Evolutionary conservation across 2,113 vertebrate species (phyloP), one percentile per base, ranked within the genome.

Genomic region (Anseranas semipalmata): DNA sequence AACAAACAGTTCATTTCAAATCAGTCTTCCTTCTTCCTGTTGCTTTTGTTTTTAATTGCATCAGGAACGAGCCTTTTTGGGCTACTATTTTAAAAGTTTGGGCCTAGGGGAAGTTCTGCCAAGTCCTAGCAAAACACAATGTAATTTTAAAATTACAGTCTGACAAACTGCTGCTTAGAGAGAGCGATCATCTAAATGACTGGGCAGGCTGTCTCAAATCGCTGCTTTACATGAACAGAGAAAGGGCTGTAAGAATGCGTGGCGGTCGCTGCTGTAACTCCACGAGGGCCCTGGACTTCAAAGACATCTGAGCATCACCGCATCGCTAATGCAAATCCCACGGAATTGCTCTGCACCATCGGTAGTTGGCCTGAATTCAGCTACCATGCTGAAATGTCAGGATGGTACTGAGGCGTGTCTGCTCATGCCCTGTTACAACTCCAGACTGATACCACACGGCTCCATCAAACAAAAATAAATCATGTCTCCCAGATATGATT

Each of bases 101-200:
- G 78, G 87, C 37, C 56, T 39, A 59, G 21, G 50, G 76, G 46
- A 90, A 85, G 75, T 89, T 71, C 85, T 97, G 94, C 93, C 94
- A 97, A 95, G 62, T 90, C 39, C 41, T 66, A 92, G 94, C 55
- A 94, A 94, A 95, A 79, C 41, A 92, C 39, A 92, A 35, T 59
- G 50, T 73, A 85, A 94, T 95, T 96, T 95, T 89, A 89, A 97
- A 96, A 97, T 96, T 93, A 89, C 67, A 92, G 95, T 66, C 84
- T 92, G 83, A 78, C 83, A 92, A 96, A 92, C 62, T 85, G 66
- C 94, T 85, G 77, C 89, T 91, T 92, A 89, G 74, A 66, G 58
- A 92, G 83, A 91, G 43, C 0, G 6, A 85, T 63, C 55, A 58
- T 92, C 83, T 76, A 89, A 91, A 96, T 80, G 87, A 94, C 48